Base-by-base conservation (phyloP, 2,888 invertebrate genomes). In the Hydroisotoma schaefferi region DNA sequence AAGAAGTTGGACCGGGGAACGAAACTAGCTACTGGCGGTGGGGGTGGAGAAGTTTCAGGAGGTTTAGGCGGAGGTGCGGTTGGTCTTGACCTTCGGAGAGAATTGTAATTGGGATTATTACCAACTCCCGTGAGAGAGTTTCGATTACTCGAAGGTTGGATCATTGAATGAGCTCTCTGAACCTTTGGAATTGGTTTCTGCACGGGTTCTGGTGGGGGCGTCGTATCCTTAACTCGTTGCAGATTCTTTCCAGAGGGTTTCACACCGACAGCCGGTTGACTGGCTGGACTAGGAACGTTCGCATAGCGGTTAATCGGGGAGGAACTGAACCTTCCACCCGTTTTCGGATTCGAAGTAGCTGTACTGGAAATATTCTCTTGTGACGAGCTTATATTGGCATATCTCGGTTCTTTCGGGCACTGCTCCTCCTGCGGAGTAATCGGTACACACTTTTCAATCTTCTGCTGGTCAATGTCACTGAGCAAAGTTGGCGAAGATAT, bases 401-500 rank as follows among this genome's bases (percentile, higher is more conserved):
- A 67, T 2, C 67, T 54, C 4, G 55, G 25, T 12, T 28, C n/a
- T 3, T 20, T 46, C 2, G 44, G n/a, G n/a, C n/a, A n/a, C n/a
- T 40, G 40, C 40, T 40, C 15, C 6, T 29, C 38, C 15, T 22
- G 27, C 4, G 55, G 33, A 23, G 52, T 18, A 22, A 59, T 54
- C 26, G 56, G 20, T 28, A 65, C 43, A 43, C 49, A 55, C 10
- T 51, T 53, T 54, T 61, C 56, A 26, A 47, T 23, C n/a, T 37
- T 59, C 25, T 33, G 25, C 26, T 38, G 27, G 26, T 59, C 54
- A 20, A 43, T n/a, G 20, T 64, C 63, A 38, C 46, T 38, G 29
- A 67, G 67, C 10, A 72, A 46, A 55, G 70, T 72, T 8, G 72
- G 72, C 29, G 64, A 62, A 1, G 72, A 72, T 44, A 72, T 72